phyloP scores from a whole-genome alignment of 53 echinoderm and acorn worm species.

The Henricia sp. region DNA sequence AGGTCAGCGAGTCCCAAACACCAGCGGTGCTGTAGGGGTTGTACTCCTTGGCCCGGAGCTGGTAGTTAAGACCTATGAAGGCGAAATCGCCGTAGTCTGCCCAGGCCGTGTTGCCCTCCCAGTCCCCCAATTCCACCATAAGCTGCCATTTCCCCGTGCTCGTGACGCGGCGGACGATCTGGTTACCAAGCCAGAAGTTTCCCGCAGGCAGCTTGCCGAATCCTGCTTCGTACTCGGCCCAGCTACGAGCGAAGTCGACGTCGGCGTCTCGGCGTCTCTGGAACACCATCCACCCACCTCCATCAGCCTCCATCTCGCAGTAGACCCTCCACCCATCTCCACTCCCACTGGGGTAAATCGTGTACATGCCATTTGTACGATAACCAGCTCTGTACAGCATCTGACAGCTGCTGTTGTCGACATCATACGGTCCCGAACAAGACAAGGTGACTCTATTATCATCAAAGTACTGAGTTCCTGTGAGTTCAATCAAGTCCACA shows the following conservation, averaged over 20 bases:
- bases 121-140: slow-evolving; percentile 30
- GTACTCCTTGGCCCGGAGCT: background rate
- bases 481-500: background rate
- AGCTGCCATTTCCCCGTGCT: slow-evolving; percentile 20
- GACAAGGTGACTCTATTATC: background rate
- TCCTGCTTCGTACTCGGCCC: slow-evolving; percentile 39
- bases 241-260: slow-evolving; percentile 28
- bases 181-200: slow-evolving; percentile 56
- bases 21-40: slow-evolving; percentile 5
- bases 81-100: slow-evolving; percentile 41
- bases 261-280: slow-evolving; percentile 53
- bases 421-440: background rate
- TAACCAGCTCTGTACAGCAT: background rate
- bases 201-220: slow-evolving; percentile 31
- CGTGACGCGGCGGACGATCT: slow-evolving; percentile 26
- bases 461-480: slow-evolving; percentile 8
- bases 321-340: background rate
- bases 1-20: background rate
- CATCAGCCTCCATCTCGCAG: slow-evolving; percentile 44
- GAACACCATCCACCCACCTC: slow-evolving; percentile 49
- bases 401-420: slow-evolving; percentile 7
- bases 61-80: background rate
- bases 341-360: slow-evolving; percentile 10
- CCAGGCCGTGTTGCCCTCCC: slow-evolving; percentile 18
- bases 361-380: background rate